Base-by-base conservation (phyloP, 2,797 vertebrate genomes). In the Gorsachius magnificus region DNA sequence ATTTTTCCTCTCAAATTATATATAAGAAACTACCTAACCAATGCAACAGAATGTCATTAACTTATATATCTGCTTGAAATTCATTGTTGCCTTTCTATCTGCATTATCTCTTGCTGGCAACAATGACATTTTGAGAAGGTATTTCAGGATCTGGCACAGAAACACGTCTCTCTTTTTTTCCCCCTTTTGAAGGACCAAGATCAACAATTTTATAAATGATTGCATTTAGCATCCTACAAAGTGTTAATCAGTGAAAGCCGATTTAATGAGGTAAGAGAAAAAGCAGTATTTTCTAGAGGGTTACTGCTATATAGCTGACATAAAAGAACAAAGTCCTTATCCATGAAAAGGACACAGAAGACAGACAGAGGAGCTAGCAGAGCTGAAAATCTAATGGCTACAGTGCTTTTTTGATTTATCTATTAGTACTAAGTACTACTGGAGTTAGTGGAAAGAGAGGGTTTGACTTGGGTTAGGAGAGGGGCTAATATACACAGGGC, bases 401-500 rank as follows among this genome's bases (percentile, higher is more conserved):
- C 95, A 98, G 96, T 93, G 95, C 97, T 98, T 97, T 97, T 97
- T 94, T 97, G 96, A 98, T 93, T 98, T 97, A 98, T 98, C 97
- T 98, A 98, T 98, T 98, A 98, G 98, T 98, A 98, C 98, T 98
- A 98, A 98, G 98, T 98, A 98, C 97, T 98, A 98, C 96, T 98
- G 97, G 97, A 98, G 99, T 99, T 99, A 99, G 99, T 99, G 98
- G 98, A 98, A 98, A 98, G 98, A 98, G 97, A 98, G 97, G 98
- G 98, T 98, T 98, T 98, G 99, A 99, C 99, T 99, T 99, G 98
- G 98, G 99, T 99, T 99, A 99, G 98, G 98, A 99, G 98, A 99
- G 99, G 98, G 98, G 98, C 99, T 99, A 99, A 99, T 98, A 99
- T 99, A 99, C 99, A 99, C 99, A 99, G 98, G 99, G 99, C 99